phyloP scores from a whole-genome alignment of 2,113 vertebrate genomes.

The Vidua chalybeata region DNA sequence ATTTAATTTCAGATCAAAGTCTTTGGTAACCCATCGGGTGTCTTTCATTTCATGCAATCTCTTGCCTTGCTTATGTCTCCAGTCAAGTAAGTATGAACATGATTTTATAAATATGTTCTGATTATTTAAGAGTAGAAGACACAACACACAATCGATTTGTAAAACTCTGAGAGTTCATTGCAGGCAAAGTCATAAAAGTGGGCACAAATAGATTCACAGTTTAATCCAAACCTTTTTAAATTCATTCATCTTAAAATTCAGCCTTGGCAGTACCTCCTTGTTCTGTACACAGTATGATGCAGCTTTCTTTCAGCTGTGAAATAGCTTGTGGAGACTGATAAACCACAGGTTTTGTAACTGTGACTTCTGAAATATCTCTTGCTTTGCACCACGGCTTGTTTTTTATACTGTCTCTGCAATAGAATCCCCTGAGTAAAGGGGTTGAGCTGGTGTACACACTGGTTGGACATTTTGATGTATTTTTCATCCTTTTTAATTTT shows the following conservation, averaged over 20 bases:
- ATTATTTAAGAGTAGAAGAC: neutral
- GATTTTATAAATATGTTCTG: neutral
- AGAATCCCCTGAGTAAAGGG: neutral
- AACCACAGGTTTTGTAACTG: neutral
- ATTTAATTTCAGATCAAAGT: constrained; percentile 87
- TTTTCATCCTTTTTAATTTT: neutral
- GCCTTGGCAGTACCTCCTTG: neutral
- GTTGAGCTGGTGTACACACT: neutral
- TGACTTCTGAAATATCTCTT: neutral
- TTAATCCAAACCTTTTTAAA: neutral
- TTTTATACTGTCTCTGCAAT: neutral
- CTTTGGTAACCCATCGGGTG: constrained; percentile 82
- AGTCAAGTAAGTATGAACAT: constrained; percentile 75
- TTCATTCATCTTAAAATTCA: neutral
- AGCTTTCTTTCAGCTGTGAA: neutral
- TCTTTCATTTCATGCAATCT: constrained; percentile 97
- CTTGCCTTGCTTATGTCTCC: constrained; percentile 94
- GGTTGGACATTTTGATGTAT: neutral
- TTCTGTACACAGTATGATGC: neutral
- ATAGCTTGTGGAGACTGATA: neutral
- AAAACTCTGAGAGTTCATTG: neutral
- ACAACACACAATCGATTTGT: rapidly evolving
- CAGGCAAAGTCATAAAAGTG: neutral
- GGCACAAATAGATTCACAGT: neutral
- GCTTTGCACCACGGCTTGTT: neutral